These are phyloP conservation scores for Macrotus californicus DNA, from an alignment of 2,113 vertebrate species.

Conservation along the genomic window DNA sequence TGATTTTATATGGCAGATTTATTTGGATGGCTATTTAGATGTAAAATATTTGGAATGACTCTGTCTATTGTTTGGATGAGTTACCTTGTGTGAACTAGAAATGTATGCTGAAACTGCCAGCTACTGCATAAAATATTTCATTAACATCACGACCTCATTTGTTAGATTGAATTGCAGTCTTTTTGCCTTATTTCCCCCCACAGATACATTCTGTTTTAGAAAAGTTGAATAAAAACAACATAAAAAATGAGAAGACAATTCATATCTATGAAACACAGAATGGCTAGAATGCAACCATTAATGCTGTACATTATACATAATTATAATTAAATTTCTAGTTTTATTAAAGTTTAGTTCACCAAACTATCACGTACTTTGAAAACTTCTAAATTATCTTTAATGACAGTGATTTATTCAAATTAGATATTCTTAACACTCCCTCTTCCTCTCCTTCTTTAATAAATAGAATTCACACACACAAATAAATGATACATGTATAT, in stretches of 20 bases:
- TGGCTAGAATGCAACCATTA: background rate
- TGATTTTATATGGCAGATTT: constrained; percentile 32
- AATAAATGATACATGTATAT: background rate
- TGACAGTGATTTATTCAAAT: background rate
- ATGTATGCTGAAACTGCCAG: background rate
- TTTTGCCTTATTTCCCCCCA: background rate
- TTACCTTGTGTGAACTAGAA: constrained; percentile 9
- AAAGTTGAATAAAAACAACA: constrained; percentile 43
- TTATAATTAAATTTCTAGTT: background rate
- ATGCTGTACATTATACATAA: background rate
- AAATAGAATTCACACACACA: background rate
- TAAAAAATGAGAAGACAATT: background rate
- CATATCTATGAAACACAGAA: background rate
- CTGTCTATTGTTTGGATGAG: constrained; percentile 31
- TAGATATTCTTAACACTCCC: background rate
- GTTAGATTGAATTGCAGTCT: constrained; percentile 17
- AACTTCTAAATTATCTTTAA: background rate
- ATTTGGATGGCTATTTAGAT: constrained; percentile 36
- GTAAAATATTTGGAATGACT: constrained; percentile 47
- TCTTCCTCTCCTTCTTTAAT: background rate
- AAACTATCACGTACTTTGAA: background rate
- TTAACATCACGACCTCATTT: constrained; percentile 53
- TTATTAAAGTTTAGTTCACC: background rate
- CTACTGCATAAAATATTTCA: constrained; percentile 42
- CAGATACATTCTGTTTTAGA: background rate